Evolutionary conservation across 2,113 vertebrate species (phyloP), one percentile per base, ranked within the genome.

Genomic region (Bujurquina vittata): DNA sequence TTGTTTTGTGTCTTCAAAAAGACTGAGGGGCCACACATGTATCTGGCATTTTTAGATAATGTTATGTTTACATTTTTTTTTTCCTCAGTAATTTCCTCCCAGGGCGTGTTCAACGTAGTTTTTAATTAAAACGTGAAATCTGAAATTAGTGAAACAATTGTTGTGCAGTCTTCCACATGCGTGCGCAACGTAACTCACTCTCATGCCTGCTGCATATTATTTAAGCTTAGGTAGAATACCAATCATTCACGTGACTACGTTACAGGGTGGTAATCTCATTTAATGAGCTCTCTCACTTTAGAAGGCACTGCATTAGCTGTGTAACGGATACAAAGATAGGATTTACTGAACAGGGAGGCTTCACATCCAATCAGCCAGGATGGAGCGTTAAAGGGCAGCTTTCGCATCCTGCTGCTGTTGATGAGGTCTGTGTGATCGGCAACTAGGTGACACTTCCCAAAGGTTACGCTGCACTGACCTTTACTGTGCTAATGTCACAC

Each of bases 371-470:
- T 94, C 92, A 63, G 84, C 91, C 87, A 69, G 1, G 62, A 31
- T 54, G 56, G 72, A 57, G 73, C 17, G 86, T 52, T 87, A 93
- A 93, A 93, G 93, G 91, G 91, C 91, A 89, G 77, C 75, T 81
- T 76, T 84, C 65, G 58, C 80, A 55, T 85, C 75, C 73, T 35
- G 83, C 69, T 62, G 57, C 81, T 76, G 85, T 61, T 80, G 58
- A 72, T 90, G 84, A 73, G 85, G 76, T 79, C 62, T 84, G 87
- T 79, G 74, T 54, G 81, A 67, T 77, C 83, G 17, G 86, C 69
- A 18, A 59, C 73, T 52, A 91, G 85, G 83, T 83, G 90, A 84
- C 83, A 81, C 79, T 49, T 83, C 40, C 37, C 82, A 90, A 93
- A 94, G 91, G 92, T 93, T 22, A 79, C 11, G 20, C 74, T 7